These are phyloP conservation scores for Tethea ocularis DNA, from an alignment of 2,888 invertebrate genomes.

Conservation along the genomic window DNA sequence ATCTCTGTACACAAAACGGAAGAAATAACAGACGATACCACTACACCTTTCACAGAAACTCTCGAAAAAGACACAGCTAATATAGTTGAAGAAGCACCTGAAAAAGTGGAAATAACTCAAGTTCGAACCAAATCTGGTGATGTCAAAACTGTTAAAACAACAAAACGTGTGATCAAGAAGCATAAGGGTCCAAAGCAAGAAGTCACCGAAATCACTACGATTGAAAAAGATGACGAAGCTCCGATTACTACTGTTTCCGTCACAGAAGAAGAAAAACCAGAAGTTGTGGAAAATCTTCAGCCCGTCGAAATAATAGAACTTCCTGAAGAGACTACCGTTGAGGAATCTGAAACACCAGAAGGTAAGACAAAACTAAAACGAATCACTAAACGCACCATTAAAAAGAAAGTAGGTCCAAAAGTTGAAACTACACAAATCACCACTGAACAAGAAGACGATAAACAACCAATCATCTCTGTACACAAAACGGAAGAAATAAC, in stretches of 20 bases:
- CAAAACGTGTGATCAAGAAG: slow-evolving; percentile 45
- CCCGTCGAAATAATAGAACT: slow-evolving; percentile 34
- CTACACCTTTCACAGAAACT: no score
- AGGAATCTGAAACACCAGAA: slow-evolving; percentile 26
- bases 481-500: slow-evolving; percentile 52
- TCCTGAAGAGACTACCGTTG: slow-evolving; percentile 31
- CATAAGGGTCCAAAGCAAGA: slow-evolving; percentile 33
- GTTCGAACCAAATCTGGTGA: slow-evolving; percentile 31
- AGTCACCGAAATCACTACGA: slow-evolving; percentile 33
- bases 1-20: no score
- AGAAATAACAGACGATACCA: no score
- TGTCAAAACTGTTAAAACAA: slow-evolving; percentile 42
- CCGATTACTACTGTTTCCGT: slow-evolving; percentile 36
- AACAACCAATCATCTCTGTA: slow-evolving; percentile 63
- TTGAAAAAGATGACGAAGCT: slow-evolving; percentile 38
- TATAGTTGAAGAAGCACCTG: slow-evolving; percentile 36
- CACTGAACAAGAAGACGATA: slow-evolving; percentile 71
- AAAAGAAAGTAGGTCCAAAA: slow-evolving; percentile 52
- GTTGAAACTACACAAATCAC: slow-evolving; percentile 52
- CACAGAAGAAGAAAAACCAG: slow-evolving; percentile 26
- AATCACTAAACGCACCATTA: slow-evolving; percentile 58
- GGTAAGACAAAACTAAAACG: slow-evolving; percentile 29
- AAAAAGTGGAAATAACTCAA: slow-evolving; percentile 28
- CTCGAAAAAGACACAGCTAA: no score
- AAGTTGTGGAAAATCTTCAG: slow-evolving; percentile 16